Evolutionary conservation across 2,888 invertebrate species (phyloP), one percentile per base, ranked within the genome.

Genomic region (Axea sp.): DNA sequence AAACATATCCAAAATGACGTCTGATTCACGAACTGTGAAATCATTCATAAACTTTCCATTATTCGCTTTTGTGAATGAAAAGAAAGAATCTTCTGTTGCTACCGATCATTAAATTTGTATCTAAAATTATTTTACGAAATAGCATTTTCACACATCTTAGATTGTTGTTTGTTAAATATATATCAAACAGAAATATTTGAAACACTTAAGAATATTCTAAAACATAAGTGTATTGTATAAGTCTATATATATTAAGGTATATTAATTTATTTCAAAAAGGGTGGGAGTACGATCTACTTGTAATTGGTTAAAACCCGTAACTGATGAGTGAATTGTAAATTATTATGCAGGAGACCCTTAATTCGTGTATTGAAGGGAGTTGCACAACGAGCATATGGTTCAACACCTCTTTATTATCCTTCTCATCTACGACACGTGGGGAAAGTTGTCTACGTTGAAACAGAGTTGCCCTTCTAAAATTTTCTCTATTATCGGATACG

Each of bases 271-370:
- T 47, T 7, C 11, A 5, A 41, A 47, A 35, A 33, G 57, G 39
- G 55, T 62, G 12, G 14, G 55, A 60, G 41, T 77, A 79, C 83
- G 83, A 84, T 84, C 84, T 83, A 78, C 78, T 72, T 78, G 80
- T 85, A 83, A 87, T 86, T 86, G 86, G 83, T 84, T 87, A 87
- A 87, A 85, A 86, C 86, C 86, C 86, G 86, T 87, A 83, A 86
- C 83, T 82, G 85, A 86, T 84, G 83, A 86, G 83, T 80, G 84
- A 84, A 81, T 84, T 82, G 81, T 80, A 82, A 84, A 82, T 85
- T 84, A 86, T 85, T 85, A 84, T 85, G 82, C 78, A 78, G 78
- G 71, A 81, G 80, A 80, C 82, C 83, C 82, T 81, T 74, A 78
- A 80, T 78, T 78, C 80, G 73, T 76, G 74, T 79, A 80, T 76